Evolutionary conservation across 2,113 vertebrate genomes (phyloP).

Genomic region (Carettochelys insculpta): DNA sequence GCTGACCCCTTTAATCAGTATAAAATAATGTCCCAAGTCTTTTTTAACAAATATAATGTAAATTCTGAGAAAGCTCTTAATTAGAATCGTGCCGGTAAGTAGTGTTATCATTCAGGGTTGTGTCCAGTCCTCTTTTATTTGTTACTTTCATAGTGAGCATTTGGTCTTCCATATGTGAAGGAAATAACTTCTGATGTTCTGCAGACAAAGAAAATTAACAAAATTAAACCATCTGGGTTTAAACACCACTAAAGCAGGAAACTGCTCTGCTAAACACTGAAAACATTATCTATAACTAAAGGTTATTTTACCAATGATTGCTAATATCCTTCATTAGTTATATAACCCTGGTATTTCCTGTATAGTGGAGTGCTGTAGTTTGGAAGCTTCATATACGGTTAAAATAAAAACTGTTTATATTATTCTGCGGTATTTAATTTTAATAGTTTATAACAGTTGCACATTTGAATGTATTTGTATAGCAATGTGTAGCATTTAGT

Average conservation of each 20-base stretch:
- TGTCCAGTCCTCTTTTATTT: background rate
- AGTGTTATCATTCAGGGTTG: background rate
- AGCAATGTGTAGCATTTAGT: background rate
- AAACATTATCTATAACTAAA: conserved; percentile 59
- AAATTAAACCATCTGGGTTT: conserved; percentile 75
- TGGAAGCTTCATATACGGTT: background rate
- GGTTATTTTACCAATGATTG: conserved; percentile 58
- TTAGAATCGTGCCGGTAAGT: background rate
- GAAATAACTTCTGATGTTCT: conserved; percentile 47
- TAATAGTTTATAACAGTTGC: background rate
- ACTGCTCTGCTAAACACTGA: conserved; percentile 63
- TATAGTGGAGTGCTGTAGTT: conserved; percentile 24
- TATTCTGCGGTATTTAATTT: background rate
- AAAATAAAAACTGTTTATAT: background rate
- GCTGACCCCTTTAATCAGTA: background rate
- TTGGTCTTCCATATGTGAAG: background rate
- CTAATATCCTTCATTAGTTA: conserved; percentile 53
- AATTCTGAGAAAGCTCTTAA: background rate
- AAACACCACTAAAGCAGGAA: conserved; percentile 70
- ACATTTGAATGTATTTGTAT: background rate
- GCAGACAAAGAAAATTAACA: conserved; percentile 56
- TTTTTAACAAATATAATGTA: background rate
- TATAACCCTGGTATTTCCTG: conserved; percentile 54
- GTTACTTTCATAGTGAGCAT: background rate
- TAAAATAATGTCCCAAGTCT: background rate